Conservation (phyloP, 1,140 invertebrate species). For the Lucilia sericata region DNA sequence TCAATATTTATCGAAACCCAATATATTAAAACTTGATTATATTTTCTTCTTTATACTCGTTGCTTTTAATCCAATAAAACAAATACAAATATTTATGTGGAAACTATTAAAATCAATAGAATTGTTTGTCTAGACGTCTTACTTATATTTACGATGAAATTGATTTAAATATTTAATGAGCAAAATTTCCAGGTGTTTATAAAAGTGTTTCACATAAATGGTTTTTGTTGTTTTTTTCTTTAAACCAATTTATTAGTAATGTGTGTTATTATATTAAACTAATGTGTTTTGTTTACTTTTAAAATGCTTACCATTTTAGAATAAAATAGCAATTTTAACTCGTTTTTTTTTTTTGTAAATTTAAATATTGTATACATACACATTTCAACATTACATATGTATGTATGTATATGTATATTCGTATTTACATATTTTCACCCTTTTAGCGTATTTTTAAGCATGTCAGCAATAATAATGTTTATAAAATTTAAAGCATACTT, state of each 20-base stretch:
- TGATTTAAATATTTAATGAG: too few species aligned
- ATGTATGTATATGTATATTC: too few species aligned
- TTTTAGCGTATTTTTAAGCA: not conserved
- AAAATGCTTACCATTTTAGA: not conserved
- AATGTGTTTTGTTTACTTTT: not conserved
- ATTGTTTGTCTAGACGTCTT: not conserved
- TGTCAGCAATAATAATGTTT: slow-evolving; percentile 15
- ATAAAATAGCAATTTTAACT: not conserved
- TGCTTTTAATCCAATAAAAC: too few species aligned
- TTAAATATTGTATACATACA: not conserved
- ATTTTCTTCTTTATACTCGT: too few species aligned
- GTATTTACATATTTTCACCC: not conserved
- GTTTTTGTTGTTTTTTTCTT: too few species aligned
- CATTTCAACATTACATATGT: too few species aligned
- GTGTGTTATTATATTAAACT: too few species aligned
- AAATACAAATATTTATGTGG: not conserved
- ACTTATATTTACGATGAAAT: not conserved
- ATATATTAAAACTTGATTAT: too few species aligned
- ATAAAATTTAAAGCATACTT: slow-evolving; percentile 9
- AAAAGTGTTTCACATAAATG: too few species aligned
- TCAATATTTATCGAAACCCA: too few species aligned
- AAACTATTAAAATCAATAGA: not conserved
- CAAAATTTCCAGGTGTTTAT: too few species aligned
- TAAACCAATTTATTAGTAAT: too few species aligned
- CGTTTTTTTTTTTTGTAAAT: not conserved